Evolutionary conservation across 2,888 invertebrate species (phyloP), one percentile per base, ranked within the genome.

Genomic region (Tenthredo notha): DNA sequence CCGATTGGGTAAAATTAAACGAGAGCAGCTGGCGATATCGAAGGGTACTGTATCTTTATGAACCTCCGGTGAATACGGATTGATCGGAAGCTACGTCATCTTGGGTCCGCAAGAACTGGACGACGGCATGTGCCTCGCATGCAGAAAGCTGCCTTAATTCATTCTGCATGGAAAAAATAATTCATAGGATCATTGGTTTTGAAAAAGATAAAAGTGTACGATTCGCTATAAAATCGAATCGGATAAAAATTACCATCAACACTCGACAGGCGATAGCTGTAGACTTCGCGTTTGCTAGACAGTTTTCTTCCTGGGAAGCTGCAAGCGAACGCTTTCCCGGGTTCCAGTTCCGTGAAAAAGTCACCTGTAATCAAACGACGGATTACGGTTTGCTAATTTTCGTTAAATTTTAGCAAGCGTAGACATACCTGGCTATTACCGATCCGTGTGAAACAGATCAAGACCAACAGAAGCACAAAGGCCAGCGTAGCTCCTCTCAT

Each of bases 341-440:
- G 29, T 70, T 83, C 83, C 83, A 83, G n/a, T 83, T 67, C 47
- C 83, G 83, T 50, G 83, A 83, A 29, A 83, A 83, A n/a, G 83
- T 83, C 29, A 83, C 83, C 83, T 83, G 67, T 1, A 67, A 83
- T 37, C 47, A 80, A 77, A 77, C 54, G 33, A 50, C 4, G 29
- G 15, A 54, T 54, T 4, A 40, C 12, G 9, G 10, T 37, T 12
- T 2, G n/a, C 15, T 21, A 0, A 74, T 43, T 21, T 43, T 12
- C 1, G 1, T 25, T 74, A n/a, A 21, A 5, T 74, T 40, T 12
- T 43, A 5, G 3, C 67, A 18, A 33, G 29, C 29, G 15, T 29
- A 29, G 29, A 67, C 83, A 9, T 21, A 83, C 83, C 70, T 83
- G 83, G 37, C 83, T 29, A 10, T 15, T 33, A 18, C 67, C 33